These are phyloP conservation scores for Sesamia nonagrioides DNA, from an alignment of 1,140 invertebrate genomes.

Conservation along the genomic window DNA sequence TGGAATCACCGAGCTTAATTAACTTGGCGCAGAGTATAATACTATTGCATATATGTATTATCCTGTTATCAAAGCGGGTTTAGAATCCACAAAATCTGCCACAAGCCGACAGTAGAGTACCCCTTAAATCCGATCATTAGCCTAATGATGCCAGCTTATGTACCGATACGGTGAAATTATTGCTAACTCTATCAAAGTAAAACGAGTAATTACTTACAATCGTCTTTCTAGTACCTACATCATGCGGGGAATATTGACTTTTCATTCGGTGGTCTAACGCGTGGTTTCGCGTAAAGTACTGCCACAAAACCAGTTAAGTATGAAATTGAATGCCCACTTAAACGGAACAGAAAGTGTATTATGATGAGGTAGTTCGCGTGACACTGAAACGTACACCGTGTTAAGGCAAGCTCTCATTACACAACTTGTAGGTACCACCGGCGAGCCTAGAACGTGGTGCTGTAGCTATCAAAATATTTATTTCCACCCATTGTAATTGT, in stretches of 20 bases:
- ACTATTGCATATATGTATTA: slow-evolving; percentile 36
- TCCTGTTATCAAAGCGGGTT: slow-evolving; percentile 32
- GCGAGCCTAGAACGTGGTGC: neutral
- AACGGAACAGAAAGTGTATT: slow-evolving; percentile 50
- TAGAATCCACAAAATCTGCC: slow-evolving; percentile 41
- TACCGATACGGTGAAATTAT: slow-evolving; percentile 61
- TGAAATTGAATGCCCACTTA: slow-evolving; percentile 55
- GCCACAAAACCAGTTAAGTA: slow-evolving; percentile 33
- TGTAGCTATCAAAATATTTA: slow-evolving; percentile 22
- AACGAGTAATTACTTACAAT: slow-evolving; percentile 50
- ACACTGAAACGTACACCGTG: slow-evolving; percentile 21
- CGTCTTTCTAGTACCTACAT: neutral
- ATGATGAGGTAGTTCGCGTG: slow-evolving; percentile 46
- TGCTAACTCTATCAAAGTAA: slow-evolving; percentile 61
- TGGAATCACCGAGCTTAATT: slow-evolving; percentile 39
- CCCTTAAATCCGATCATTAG: slow-evolving; percentile 59
- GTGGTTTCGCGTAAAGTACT: slow-evolving; percentile 5
- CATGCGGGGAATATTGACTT: slow-evolving; percentile 34
- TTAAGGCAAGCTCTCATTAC: slow-evolving; percentile 6
- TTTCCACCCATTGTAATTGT: slow-evolving; percentile 25
- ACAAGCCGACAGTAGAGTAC: slow-evolving; percentile 27
- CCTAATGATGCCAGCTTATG: slow-evolving; percentile 66
- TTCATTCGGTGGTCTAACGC: slow-evolving; percentile 27
- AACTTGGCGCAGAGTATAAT: slow-evolving; percentile 30
- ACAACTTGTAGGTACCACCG: neutral